Conservation (phyloP, 2,888 invertebrate species). For the Rhogogaster chlorosoma region DNA sequence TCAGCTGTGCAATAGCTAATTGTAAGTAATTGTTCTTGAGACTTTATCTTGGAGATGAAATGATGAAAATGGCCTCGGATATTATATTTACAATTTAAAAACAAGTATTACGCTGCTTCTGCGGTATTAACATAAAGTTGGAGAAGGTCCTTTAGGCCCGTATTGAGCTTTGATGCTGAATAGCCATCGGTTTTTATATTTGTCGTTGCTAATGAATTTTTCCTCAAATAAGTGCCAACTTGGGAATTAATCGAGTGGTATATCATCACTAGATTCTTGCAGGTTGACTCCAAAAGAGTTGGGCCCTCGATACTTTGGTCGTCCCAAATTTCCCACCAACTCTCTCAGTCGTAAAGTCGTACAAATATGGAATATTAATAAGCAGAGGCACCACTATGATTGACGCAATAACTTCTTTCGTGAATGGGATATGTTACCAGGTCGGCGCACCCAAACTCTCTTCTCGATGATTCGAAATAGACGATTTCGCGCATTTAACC, state of each 20-base stretch:
- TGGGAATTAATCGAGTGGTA: not conserved
- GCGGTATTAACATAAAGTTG: not conserved
- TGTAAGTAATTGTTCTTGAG: conserved; percentile 5
- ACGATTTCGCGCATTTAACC: not conserved
- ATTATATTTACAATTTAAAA: conserved; percentile 3
- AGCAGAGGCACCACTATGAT: not conserved
- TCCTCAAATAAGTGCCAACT: not conserved
- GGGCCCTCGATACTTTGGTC: not conserved
- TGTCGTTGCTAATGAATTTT: not conserved
- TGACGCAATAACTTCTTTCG: not conserved
- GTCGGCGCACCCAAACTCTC: not conserved
- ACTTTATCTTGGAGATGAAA: not conserved
- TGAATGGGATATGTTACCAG: not conserved
- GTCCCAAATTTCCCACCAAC: not conserved
- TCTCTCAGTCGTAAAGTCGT: not conserved
- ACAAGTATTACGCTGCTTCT: not conserved
- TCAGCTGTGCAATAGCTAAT: not conserved
- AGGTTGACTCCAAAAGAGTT: not conserved
- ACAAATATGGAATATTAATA: not conserved
- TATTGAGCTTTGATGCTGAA: not conserved
- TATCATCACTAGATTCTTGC: not conserved
- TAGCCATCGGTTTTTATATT: not conserved
- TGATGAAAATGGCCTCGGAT: not conserved
- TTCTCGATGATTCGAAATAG: not conserved
- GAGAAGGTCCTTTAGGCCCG: not conserved